phyloP scores from a whole-genome alignment of 2,888 invertebrate species.

The Listrodromus nycthemerus region DNA sequence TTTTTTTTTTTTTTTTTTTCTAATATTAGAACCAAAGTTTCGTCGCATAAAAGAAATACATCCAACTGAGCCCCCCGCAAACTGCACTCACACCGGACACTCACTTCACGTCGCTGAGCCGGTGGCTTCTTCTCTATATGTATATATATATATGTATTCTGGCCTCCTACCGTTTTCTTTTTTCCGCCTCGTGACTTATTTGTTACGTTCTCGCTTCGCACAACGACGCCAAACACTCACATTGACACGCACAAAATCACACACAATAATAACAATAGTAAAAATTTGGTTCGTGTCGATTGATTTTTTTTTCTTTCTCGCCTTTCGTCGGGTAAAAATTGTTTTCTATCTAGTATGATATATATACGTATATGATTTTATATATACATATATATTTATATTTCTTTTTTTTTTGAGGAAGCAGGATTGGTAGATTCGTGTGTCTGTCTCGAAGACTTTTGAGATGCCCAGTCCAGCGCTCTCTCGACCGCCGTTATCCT shows the following conservation, averaged over 20 bases:
- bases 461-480: slow-evolving; percentile 59
- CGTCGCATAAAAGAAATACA: not conserved
- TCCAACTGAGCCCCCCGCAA: slow-evolving; percentile 10
- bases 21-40: not conserved
- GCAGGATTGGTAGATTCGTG: slow-evolving; percentile 38
- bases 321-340: slow-evolving; percentile 32
- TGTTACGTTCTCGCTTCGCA: slow-evolving; percentile 55
- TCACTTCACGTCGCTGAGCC: slow-evolving; percentile 19
- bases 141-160: slow-evolving; percentile 3
- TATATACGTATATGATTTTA: no score
- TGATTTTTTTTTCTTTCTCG: not conserved
- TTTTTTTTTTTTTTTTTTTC: no score
- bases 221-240: slow-evolving; percentile 52
- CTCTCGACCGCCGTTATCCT: slow-evolving; percentile 46
- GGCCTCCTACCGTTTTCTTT: slow-evolving; percentile 23
- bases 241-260: slow-evolving; percentile 38
- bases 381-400: not conserved
- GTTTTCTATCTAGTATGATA: slow-evolving; percentile 28
- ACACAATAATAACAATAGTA: slow-evolving; percentile 5
- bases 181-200: slow-evolving; percentile 36
- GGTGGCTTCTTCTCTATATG: slow-evolving; percentile 31
- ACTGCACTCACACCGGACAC: slow-evolving; percentile 42
- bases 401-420: slow-evolving; percentile 19
- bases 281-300: not conserved
- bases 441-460: not conserved